A percentile compares a stretch with the other conserved stretches of the same genome.
These are phyloP conservation scores for Stratiomys singularior DNA, from an alignment of 2,888 invertebrate species.

Conservation along the genomic window DNA sequence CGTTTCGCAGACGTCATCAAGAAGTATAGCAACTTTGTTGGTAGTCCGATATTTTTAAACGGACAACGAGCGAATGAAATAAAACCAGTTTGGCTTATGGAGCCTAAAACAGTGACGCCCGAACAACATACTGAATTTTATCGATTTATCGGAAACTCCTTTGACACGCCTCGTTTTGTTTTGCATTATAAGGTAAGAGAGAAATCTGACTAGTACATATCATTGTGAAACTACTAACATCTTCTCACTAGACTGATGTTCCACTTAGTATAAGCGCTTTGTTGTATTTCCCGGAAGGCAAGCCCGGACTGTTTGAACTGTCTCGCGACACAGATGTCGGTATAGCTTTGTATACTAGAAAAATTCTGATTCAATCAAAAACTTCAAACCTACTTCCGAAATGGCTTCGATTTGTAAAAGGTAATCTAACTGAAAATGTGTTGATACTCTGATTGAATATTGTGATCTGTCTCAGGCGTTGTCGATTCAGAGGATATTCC, in stretches of 20 bases:
- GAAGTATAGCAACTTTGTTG: constrained; percentile 98
- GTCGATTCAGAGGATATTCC: constrained; percentile 99
- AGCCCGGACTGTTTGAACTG: constrained; percentile 91
- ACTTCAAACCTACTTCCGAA: constrained; percentile 92
- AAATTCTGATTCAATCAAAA: constrained; percentile 91
- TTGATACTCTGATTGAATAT: not conserved
- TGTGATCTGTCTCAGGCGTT: constrained; percentile 69
- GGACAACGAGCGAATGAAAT: constrained; percentile 89
- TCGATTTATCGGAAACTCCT: constrained; percentile 85
- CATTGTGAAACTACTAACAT: not conserved
- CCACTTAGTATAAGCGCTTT: constrained; percentile 91
- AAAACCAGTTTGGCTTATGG: constrained; percentile 93
- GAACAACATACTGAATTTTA: constrained; percentile 95
- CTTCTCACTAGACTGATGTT: constrained; percentile 66
- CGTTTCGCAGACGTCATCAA: constrained; percentile 88
- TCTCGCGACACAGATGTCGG: constrained; percentile 86
- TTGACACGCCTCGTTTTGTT: constrained; percentile 88
- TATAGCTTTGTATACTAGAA: constrained; percentile 90
- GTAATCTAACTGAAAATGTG: too few species aligned
- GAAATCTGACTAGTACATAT: not conserved
- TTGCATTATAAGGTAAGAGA: constrained; percentile 82
- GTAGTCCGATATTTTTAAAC: constrained; percentile 91
- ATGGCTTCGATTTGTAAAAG: constrained; percentile 96
- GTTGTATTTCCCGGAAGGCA: constrained; percentile 93
- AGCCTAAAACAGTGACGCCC: constrained; percentile 84